Conservation (phyloP, 2,888 invertebrate genomes). For the Euclidia mi region DNA sequence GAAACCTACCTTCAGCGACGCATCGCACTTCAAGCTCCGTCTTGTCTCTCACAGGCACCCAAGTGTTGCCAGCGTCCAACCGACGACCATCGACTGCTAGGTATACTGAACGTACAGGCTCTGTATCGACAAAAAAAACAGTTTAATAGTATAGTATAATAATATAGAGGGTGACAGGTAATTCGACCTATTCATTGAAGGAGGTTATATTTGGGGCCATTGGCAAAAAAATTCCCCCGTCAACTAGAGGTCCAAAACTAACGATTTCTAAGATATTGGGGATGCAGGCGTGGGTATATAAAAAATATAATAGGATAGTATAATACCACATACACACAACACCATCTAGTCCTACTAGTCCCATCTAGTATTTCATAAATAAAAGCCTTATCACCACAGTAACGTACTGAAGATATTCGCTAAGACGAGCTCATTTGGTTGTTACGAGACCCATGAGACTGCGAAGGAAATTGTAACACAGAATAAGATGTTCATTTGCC, state of each 20-base stretch:
- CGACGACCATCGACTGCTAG: constrained; percentile 96
- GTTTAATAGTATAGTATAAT: too few species aligned
- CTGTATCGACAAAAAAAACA: constrained; percentile 86
- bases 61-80: constrained; percentile 96
- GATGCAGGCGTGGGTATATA: too few species aligned
- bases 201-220: too few species aligned
- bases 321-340: too few species aligned
- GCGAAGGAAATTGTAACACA: background rate
- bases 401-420: background rate
- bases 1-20: constrained; percentile 93
- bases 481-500: constrained; percentile 11
- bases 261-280: too few species aligned
- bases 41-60: constrained; percentile 96
- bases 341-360: too few species aligned
- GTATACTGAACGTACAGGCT: constrained; percentile 95
- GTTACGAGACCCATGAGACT: constrained; percentile 6
- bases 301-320: too few species aligned
- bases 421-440: constrained; percentile 6
- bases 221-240: too few species aligned
- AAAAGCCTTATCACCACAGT: constrained; percentile 11
- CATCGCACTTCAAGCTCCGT: constrained; percentile 95
- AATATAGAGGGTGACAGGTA: too few species aligned
- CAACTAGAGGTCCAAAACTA: too few species aligned
- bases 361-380: too few species aligned
- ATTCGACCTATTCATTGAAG: too few species aligned